phyloP scores from a whole-genome alignment of 2,797 vertebrate genomes.

The Graptemys geographica region DNA sequence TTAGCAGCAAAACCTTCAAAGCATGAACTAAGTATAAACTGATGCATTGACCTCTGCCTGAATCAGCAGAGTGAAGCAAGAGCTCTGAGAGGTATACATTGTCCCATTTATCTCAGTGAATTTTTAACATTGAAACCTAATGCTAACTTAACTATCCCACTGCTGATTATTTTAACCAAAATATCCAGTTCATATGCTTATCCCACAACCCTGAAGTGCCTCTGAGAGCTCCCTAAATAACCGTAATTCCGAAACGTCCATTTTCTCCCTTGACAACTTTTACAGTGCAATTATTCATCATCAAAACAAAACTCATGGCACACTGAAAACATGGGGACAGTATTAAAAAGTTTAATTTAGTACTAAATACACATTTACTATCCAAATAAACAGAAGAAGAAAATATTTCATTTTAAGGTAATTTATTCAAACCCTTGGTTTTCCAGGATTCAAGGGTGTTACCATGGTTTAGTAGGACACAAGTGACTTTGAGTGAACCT shows the following conservation, averaged over 20 bases:
- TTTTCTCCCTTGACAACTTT: neutral
- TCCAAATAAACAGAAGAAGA: neutral
- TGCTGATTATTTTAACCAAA: neutral
- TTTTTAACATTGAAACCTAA: neutral
- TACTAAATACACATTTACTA: neutral
- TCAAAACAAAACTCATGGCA: neutral
- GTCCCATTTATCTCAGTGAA: neutral
- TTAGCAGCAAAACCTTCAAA: neutral
- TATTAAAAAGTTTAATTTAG: neutral
- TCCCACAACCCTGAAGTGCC: neutral
- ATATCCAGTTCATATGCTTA: neutral
- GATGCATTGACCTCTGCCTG: neutral
- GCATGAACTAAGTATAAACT: neutral
- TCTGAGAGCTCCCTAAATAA: neutral
- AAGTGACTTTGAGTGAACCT: neutral
- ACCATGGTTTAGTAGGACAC: rapidly evolving
- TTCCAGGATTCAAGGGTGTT: neutral
- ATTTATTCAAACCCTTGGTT: neutral
- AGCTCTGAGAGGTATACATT: neutral
- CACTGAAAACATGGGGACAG: neutral
- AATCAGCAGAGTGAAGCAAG: neutral
- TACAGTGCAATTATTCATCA: neutral
- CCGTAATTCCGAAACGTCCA: neutral
- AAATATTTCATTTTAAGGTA: neutral
- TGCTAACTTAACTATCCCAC: neutral